A percentile compares a stretch with the other conserved stretches of the same genome.
phyloP scores from a whole-genome alignment of 2,113 vertebrate species.

The Myxocyprinus asiaticus region DNA sequence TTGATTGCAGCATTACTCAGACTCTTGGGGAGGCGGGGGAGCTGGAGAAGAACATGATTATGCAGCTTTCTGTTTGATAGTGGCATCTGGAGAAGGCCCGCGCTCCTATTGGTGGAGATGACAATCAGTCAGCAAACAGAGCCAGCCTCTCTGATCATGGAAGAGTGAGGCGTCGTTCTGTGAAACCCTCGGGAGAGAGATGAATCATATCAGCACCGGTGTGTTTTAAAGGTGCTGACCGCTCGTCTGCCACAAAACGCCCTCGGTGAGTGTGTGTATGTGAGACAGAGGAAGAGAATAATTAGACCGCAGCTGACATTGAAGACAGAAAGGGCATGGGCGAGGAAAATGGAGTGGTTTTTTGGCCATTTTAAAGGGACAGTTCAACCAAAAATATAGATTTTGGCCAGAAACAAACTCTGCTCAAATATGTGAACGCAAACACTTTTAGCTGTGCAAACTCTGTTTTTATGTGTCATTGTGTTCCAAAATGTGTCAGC shows the following conservation, averaged over 20 bases:
- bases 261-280: slow-evolving; percentile 36
- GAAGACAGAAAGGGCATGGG: slow-evolving; percentile 22
- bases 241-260: slow-evolving; percentile 40
- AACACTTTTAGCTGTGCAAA: too few species aligned
- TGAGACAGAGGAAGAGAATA: slow-evolving; percentile 4
- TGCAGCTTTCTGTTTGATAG: not conserved
- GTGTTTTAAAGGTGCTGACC: slow-evolving; percentile 58
- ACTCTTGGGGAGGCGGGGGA: not conserved
- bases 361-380: slow-evolving; percentile 10
- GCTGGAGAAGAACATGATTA: not conserved
- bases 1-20: slow-evolving; percentile 38
- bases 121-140: slow-evolving; percentile 5
- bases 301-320: slow-evolving; percentile 29
- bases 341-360: not conserved
- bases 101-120: not conserved
- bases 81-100: not conserved
- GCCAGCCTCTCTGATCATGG: slow-evolving; percentile 34
- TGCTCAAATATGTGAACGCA: too few species aligned
- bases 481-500: too few species aligned
- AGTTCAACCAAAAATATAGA: not conserved
- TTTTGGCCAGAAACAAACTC: too few species aligned
- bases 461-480: too few species aligned
- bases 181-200: slow-evolving; percentile 46
- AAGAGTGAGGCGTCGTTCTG: slow-evolving; percentile 19
- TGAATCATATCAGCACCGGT: slow-evolving; percentile 50